Base-by-base conservation (phyloP, 2,797 vertebrate genomes). In the Brachymystax lenok region DNA sequence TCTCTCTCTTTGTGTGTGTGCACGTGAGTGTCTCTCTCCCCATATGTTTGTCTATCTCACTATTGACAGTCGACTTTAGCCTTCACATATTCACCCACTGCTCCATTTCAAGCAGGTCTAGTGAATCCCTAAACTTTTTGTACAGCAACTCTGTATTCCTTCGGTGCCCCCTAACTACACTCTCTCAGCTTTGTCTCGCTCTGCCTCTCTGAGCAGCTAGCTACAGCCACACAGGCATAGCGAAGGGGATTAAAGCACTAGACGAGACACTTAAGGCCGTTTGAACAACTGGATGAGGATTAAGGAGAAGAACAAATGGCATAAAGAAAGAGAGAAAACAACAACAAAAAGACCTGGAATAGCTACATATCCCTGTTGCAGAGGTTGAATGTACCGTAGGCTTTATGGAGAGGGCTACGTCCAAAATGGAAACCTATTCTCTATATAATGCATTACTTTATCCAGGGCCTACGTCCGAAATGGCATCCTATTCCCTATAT, bases 131-230 rank as follows among this genome's bases (percentile, higher is more conserved):
- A 14, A 40, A 40, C 12, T 54, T 54, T 54, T 4, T 24, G 69
- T 51, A 71, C 40, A 71, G n/a, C n/a, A 24, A 51, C n/a, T 13
- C 21, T 24, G 46, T 71, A 70, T 21, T 30, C 16, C 46, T 50
- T 33, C 10, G 6, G 40, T 71, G 69, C 16, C 12, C 46, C 10
- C 12, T 27, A 71, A 51, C 69, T 17, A 35, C 50, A 69, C 50
- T n/a, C 10, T 69, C 17, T 54, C 27, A 72, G 51, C 28, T 12
- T 64, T 69, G 30, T 66, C 40, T 61, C 50, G 28, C 76, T 2
- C 8, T 81, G n/a, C 78, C 19, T 68, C 56, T 68, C 19, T 80
- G 73, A 79, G 56, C 10, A 64, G 61, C 61, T 63, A 61, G 19
- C 40, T 51, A 10, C 61, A 30, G 50, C 54, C 24, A 52, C 1